These are phyloP conservation scores for Atta cephalotes DNA, from an alignment of 1,140 invertebrate species.

Conservation along the genomic window DNA sequence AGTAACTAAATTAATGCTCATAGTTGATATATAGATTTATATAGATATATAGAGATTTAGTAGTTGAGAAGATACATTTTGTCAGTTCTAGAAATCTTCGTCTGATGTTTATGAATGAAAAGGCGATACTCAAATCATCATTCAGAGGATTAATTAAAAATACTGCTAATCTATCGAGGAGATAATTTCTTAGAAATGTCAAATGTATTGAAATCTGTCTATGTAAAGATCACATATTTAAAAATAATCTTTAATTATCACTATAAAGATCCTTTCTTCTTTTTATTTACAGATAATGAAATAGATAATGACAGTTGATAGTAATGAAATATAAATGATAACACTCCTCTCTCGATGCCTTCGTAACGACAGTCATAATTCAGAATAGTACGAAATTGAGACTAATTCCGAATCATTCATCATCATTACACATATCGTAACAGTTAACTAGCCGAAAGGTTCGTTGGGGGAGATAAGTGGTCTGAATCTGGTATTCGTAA, in stretches of 20 bases:
- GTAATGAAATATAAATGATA: slow-evolving; percentile 12
- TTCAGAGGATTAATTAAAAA: background rate
- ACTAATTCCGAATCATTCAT: slow-evolving; percentile 47
- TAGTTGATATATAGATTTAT: background rate
- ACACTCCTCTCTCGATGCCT: background rate
- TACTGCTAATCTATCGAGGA: background rate
- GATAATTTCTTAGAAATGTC: background rate
- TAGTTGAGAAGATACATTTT: background rate
- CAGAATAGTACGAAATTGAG: slow-evolving; percentile 22
- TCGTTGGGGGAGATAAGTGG: slow-evolving; percentile 52
- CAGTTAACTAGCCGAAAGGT: slow-evolving; percentile 48
- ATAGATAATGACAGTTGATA: too few species aligned
- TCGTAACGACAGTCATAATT: slow-evolving; percentile 8
- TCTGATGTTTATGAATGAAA: background rate
- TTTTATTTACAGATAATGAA: background rate
- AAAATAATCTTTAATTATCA: background rate
- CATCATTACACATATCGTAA: slow-evolving; percentile 38
- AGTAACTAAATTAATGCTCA: background rate
- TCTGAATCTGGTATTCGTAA: slow-evolving; percentile 42
- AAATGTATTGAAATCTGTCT: background rate
- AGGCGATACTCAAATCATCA: background rate
- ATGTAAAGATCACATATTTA: background rate
- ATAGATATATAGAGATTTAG: background rate
- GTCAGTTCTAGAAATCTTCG: background rate
- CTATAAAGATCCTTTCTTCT: background rate